Conservation (phyloP, 2,888 invertebrate genomes). For the Sarcophaga carnaria region DNA sequence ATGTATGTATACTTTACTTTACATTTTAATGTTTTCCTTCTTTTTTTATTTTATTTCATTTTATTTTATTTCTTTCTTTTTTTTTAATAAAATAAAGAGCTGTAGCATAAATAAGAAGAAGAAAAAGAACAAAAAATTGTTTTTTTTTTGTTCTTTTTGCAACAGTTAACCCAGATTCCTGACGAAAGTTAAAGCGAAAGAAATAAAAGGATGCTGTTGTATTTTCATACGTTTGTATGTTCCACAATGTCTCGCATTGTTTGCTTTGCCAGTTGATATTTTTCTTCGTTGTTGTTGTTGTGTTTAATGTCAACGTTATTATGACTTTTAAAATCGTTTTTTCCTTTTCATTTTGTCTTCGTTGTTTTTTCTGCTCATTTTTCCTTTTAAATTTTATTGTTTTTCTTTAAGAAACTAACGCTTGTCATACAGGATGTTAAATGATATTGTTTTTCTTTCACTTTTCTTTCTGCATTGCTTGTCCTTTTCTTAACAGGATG, state of each 20-base stretch:
- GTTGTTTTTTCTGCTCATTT: constrained; percentile 20
- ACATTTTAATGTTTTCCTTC: constrained; percentile 59
- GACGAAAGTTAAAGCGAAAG: constrained; percentile 5
- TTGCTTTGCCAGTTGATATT: constrained; percentile 16
- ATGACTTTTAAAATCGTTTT: constrained; percentile 47
- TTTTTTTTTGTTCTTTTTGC: constrained; percentile 23
- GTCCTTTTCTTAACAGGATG: constrained; percentile 50
- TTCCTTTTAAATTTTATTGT: not conserved
- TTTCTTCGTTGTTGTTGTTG: constrained; percentile 5
- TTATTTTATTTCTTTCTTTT: not conserved
- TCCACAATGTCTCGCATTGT: constrained; percentile 23
- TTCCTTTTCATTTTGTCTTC: not conserved
- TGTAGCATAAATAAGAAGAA: not conserved
- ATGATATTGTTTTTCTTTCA: constrained; percentile 44
- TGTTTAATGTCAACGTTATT: constrained; percentile 59
- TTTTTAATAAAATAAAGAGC: constrained; percentile 17
- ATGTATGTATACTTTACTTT: constrained; percentile 24
- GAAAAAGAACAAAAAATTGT: not conserved
- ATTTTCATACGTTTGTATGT: not conserved
- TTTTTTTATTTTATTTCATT: not conserved
- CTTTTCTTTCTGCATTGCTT: constrained; percentile 1
- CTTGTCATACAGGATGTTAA: constrained; percentile 60
- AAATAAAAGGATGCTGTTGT: constrained; percentile 32
- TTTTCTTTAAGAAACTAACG: constrained; percentile 52
- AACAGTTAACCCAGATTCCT: constrained; percentile 64